A percentile compares a stretch with the other conserved stretches of the same genome.
These are phyloP conservation scores for Apoda limacodes DNA, from an alignment of 2,888 invertebrate species.

Conservation along the genomic window DNA sequence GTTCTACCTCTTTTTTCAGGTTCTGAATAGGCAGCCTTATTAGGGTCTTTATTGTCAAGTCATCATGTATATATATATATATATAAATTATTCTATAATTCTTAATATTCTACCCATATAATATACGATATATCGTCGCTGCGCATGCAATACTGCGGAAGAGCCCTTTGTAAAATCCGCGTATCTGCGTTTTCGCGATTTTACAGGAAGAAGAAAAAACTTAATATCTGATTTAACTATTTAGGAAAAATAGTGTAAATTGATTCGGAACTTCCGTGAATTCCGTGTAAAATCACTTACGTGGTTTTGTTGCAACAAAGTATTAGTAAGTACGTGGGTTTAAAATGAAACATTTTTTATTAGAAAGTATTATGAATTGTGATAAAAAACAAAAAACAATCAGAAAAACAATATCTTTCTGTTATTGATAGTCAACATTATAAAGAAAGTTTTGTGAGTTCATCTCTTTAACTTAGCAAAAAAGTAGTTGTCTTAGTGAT, in stretches of 20 bases:
- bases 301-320: slow-evolving; percentile 3
- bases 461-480: no score
- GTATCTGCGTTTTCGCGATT: background rate
- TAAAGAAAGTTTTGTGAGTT: no score
- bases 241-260: slow-evolving; percentile 1
- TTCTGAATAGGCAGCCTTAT: no score
- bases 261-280: slow-evolving; percentile 1
- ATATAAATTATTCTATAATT: no score
- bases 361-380: background rate
- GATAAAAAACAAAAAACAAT: slow-evolving; percentile 1
- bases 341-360: background rate
- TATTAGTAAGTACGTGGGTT: background rate
- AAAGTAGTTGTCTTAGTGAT: no score
- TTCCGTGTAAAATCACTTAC: slow-evolving; percentile 5
- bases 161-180: background rate
- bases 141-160: background rate
- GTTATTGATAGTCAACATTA: no score
- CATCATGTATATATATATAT: no score
- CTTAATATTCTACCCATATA: no score
- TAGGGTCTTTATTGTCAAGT: no score
- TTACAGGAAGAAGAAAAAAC: background rate
- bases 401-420: background rate
- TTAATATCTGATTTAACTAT: background rate
- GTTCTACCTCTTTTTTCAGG: no score
- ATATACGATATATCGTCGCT: background rate